Conservation (phyloP, 2,797 vertebrate genomes). For the Poecilia wingei region DNA sequence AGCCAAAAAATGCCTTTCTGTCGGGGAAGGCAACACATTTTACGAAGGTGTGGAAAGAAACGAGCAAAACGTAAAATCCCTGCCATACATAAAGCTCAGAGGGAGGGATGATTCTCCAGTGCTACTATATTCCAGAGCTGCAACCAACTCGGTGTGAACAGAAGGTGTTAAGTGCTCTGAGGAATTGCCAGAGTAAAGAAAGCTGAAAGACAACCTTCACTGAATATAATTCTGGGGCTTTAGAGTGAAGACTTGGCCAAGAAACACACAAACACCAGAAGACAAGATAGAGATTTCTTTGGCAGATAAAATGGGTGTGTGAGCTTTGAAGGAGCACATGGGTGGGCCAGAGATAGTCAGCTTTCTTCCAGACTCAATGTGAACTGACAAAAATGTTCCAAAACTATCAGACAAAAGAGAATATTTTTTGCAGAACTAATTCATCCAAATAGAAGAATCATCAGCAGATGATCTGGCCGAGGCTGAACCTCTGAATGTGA, state of each 20-base stretch:
- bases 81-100: neutral
- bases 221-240: constrained; percentile 3
- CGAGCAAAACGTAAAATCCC: neutral
- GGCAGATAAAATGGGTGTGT: neutral
- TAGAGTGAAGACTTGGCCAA: neutral
- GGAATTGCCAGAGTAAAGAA: constrained; percentile 4
- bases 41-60: neutral
- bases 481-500: neutral
- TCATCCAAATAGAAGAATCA: neutral
- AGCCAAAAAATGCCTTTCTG: neutral
- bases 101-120: neutral
- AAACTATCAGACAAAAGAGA: neutral
- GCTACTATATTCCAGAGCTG: neutral
- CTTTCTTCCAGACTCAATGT: neutral
- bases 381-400: neutral
- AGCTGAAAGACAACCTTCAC: neutral
- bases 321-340: neutral
- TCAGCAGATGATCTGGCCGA: neutral
- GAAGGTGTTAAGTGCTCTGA: constrained; percentile 1
- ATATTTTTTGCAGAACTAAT: neutral
- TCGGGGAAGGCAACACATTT: neutral
- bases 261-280: neutral
- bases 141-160: neutral
- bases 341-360: neutral
- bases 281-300: neutral